Evolutionary conservation across 1,140 invertebrate species (phyloP).

Genomic region (Chelonus insularis): DNA sequence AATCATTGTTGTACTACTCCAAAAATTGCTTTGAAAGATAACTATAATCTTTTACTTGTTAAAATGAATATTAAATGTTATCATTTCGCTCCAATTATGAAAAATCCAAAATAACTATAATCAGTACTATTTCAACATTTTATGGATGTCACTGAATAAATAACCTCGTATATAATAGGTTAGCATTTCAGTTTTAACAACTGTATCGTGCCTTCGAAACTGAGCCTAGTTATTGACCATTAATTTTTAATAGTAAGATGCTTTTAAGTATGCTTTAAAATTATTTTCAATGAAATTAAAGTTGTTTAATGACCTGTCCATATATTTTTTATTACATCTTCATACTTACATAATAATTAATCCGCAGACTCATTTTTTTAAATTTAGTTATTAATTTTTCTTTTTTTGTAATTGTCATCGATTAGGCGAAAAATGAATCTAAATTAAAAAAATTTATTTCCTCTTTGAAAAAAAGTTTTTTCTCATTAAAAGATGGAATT

Average conservation of each 20-base stretch:
- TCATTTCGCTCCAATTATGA: neutral
- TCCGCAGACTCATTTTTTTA: neutral
- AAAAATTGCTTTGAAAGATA: neutral
- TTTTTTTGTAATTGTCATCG: neutral
- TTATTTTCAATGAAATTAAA: neutral
- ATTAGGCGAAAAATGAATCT: neutral
- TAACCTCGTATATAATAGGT: neutral
- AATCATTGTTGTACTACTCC: neutral
- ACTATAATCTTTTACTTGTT: neutral
- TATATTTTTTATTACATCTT: neutral
- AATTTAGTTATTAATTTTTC: neutral
- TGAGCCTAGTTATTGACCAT: constrained; percentile 5
- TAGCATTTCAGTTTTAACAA: neutral
- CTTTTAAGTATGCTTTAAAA: neutral
- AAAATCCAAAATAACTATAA: neutral
- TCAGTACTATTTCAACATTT: neutral
- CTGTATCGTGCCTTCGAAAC: neutral
- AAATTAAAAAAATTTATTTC: neutral
- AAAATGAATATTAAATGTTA: neutral
- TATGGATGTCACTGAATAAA: neutral
- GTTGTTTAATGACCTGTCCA: neutral
- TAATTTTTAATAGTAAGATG: neutral
- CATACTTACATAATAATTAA: neutral
- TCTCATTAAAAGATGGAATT: neutral
- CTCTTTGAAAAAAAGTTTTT: neutral